A percentile compares a stretch with the other conserved stretches of the same genome.
These are phyloP conservation scores for Scatophagus argus DNA, from an alignment of 2,113 vertebrate genomes.

Conservation along the genomic window DNA sequence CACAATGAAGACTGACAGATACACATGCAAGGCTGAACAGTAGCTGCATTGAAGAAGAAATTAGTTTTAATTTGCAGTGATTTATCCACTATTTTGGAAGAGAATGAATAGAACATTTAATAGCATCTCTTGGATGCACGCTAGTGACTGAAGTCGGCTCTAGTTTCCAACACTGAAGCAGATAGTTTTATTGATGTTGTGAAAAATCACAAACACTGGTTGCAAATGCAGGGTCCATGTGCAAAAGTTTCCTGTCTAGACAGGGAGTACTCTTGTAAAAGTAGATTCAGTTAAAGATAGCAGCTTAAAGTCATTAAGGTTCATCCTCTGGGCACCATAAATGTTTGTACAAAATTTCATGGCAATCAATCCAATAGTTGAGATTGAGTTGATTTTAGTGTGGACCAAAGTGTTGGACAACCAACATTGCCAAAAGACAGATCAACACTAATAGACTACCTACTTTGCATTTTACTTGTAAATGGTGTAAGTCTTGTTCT, in stretches of 20 bases:
- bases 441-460: not conserved
- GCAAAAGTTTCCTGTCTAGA: not conserved
- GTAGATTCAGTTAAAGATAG: not conserved
- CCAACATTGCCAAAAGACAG: not conserved
- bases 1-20: slow-evolving; percentile 47
- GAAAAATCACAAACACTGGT: not conserved
- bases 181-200: slow-evolving; percentile 7
- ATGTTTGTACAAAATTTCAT: not conserved
- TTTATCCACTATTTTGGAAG: slow-evolving; percentile 7
- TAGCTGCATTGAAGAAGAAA: slow-evolving; percentile 24
- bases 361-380: not conserved
- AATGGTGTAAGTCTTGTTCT: not conserved
- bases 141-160: not conserved
- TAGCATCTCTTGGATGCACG: not conserved
- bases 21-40: slow-evolving; percentile 32
- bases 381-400: not conserved
- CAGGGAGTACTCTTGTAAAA: not conserved
- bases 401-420: not conserved
- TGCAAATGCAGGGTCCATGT: not conserved
- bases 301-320: not conserved
- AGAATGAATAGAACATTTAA: slow-evolving; percentile 11
- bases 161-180: slow-evolving; percentile 9
- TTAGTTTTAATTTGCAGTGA: slow-evolving; percentile 19
- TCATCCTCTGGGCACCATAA: not conserved
- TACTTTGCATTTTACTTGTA: not conserved